Evolutionary conservation across 2,797 vertebrate genomes (phyloP), one percentile per base, ranked within the genome.

Genomic region (Neomorphus geoffroyi): DNA sequence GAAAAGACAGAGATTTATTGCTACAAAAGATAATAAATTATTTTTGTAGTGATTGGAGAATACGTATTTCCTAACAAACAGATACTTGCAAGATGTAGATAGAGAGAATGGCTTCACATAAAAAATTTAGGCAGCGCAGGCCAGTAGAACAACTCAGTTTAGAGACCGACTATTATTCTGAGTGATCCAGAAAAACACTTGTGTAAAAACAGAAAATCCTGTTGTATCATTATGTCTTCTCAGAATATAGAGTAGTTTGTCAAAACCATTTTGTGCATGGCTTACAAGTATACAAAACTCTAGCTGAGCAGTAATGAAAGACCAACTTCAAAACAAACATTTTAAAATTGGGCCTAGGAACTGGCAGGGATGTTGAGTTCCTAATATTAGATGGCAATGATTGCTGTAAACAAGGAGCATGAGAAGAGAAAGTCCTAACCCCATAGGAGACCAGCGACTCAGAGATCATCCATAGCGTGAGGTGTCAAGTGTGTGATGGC

Each of bases 341-440:
- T 92, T 95, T 95, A 75, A 93, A 96, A 86, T 94, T 83, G 32
- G 1, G 77, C 48, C 85, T 79, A 81, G 91, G 92, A 96, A 93
- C 94, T 96, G 94, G 95, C 95, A 95, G 82, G 28, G 85, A 92
- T 71, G 23, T 45, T 58, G 73, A 84, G 85, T 92, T 96, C 93
- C 95, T 96, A 96, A 96, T 91, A 95, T 97, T 96, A 96, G 93
- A 93, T 77, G 82, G 62, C 60, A 70, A 70, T 33, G 73, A 84
- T 73, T 94, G 93, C 62, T 96, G 73, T 93, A 95, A 96, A 95
- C 94, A 97, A 90, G 57, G 48, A 90, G 82, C 92, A 93, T 95
- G 94, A 96, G 95, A 97, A 97, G 94, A 89, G 43, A 93, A 93
- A 88, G 30, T 70, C 80, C 70, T 81, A 92, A 88, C 62, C 73